Percentiles rank a stretch among this genome's conserved stretches.
These are phyloP conservation scores for Catocala sponsa DNA, from an alignment of 2,888 invertebrate genomes.

Conservation along the genomic window DNA sequence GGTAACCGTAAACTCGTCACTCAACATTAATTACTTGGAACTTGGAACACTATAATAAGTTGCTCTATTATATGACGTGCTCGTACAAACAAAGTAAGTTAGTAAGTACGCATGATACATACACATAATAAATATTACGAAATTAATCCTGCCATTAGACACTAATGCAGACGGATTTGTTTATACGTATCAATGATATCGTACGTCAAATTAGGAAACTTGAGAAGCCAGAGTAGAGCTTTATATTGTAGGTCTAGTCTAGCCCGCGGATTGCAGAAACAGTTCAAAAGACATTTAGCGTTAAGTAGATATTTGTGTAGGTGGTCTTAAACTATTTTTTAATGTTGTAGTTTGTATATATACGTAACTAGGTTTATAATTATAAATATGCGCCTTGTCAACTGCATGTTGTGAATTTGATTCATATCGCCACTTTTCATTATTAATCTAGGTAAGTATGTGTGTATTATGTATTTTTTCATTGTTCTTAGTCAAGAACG, in stretches of 20 bases:
- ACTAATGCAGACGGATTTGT: constrained; percentile 58
- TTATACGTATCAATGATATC: constrained; percentile 41
- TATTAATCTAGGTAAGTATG: constrained; percentile 8
- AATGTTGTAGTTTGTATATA: no score
- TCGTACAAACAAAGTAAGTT: constrained; percentile 20
- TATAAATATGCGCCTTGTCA: background rate
- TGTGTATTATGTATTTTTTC: background rate
- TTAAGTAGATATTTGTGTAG: constrained; percentile 1
- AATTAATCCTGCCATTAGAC: constrained; percentile 65
- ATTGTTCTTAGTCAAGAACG: constrained; percentile 5
- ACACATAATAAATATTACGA: constrained; percentile 62
- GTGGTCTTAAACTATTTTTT: background rate
- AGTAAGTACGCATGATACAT: constrained; percentile 37
- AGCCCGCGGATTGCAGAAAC: constrained; percentile 22
- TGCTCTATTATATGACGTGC: constrained; percentile 29
- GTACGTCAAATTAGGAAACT: constrained; percentile 28
- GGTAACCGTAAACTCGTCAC: constrained; percentile 14
- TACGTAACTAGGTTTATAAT: no score
- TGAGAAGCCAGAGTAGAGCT: constrained; percentile 1
- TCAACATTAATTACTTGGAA: constrained; percentile 27
- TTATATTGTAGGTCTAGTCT: constrained; percentile 30
- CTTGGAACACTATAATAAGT: constrained; percentile 37
- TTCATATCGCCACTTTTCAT: constrained; percentile 12
- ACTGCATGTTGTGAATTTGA: constrained; percentile 1
- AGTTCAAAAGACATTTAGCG: background rate